Evolutionary conservation across 2,888 invertebrate species (phyloP), one percentile per base, ranked within the genome.

Genomic region (Pristionchus japonicus): DNA sequence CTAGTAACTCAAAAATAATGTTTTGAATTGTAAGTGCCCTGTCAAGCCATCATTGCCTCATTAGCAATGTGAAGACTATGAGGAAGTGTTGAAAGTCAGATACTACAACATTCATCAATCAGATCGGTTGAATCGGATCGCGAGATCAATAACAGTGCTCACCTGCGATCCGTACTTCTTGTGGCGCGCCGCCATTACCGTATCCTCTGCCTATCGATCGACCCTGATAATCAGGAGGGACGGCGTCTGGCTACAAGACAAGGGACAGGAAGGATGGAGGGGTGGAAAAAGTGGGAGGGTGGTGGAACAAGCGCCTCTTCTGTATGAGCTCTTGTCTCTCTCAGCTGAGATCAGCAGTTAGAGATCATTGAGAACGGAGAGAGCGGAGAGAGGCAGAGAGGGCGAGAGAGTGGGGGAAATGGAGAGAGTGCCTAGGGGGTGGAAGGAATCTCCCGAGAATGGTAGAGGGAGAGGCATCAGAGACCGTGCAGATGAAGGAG

Each of bases 91-190:
- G n/a, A n/a, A n/a, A n/a, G n/a, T n/a, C n/a, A n/a, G n/a, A n/a
- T n/a, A n/a, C n/a, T n/a, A n/a, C n/a, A n/a, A n/a, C n/a, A n/a
- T n/a, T n/a, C n/a, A n/a, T n/a, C n/a, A n/a, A n/a, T n/a, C n/a
- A n/a, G n/a, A n/a, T n/a, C n/a, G n/a, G n/a, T n/a, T n/a, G n/a
- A n/a, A n/a, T n/a, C n/a, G n/a, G n/a, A n/a, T n/a, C n/a, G n/a
- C n/a, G n/a, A 27, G 9, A n/a, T 3, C n/a, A 67, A 74, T 6
- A 74, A 64, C 20, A 74, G 20, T 40, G 11, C 77, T 43, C 43
- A 77, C 77, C 77, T 77, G 77, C n/a, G 77, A 77, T 20, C 77
- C 77, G 77, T 77, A 77, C 43, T 77, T 77, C 77, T 77, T 77
- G 77, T 77, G 43, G 27, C 77, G 77, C 77, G 77, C 77, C n/a